Evolutionary conservation across 2,888 invertebrate genomes (phyloP), one percentile per base, ranked within the genome.

Genomic region (Gasteruption jaculator): DNA sequence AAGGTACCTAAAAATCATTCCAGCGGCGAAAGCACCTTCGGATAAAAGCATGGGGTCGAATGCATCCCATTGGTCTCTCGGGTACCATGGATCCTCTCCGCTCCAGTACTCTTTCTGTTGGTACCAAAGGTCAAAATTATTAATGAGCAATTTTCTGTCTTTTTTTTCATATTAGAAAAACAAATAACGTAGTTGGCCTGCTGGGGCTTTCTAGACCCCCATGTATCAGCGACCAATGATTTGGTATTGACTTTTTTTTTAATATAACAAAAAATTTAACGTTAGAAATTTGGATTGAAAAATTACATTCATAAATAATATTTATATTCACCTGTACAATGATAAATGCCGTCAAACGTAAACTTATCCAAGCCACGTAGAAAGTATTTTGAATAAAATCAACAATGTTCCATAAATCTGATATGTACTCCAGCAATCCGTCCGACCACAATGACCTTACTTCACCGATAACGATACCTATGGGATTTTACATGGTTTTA

Each of bases 361-460:
- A 77, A 41, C 86, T 82, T 52, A 96, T 84, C 82, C 97, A 97
- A 27, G 91, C 85, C 15, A 96, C 86, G 67, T 97, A 99, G 60
- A 97, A 88, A 57, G 89, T 82, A 68, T 97, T 96, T 5, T 96
- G 96, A 58, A 95, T 87, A 67, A 96, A 96, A 72, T 97, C 97
- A 4, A 97, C 87, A 46, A 97, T 91, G 68, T 99, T 97, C 97
- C 97, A 99, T 50, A 97, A 80, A 71, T 99, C 96, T 53, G 86
- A 86, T 30, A 91, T 80, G 67, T 99, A 99, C 53, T 95, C 94
- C 54, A 85, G 73, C 5, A 96, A 72, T 0, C 97, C 97, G 39
- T 87, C 89, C 3, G 85, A 79, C 86, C 95, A 97, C 7, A 99
- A 73, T 3, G 93, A 79, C 65, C 90, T 83, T 50, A 96, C 84